Base-by-base conservation (phyloP, 30 jellyfish, hydroid and myxozoan species). In the Aurelia aurita region DNA sequence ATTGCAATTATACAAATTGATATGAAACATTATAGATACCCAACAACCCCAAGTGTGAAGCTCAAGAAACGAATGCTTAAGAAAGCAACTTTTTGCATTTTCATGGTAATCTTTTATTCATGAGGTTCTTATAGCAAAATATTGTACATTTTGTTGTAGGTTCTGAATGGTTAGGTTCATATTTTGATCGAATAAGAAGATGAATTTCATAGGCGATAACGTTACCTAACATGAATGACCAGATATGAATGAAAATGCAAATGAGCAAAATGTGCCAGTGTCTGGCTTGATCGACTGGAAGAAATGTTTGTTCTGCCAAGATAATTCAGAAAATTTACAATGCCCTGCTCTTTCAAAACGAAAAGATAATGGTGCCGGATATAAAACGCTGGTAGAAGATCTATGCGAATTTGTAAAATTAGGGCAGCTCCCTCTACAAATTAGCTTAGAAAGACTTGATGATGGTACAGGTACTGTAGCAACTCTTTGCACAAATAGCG, bases 271-370 rank as follows among this genome's bases (percentile, higher is more conserved):
- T 35, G 80, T 68, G 32, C 28, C 45, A 68, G 64, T 15, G 31
- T 34, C 60, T 68, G 1, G 58, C 60, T 68, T 68, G 60, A 35
- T 68, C 19, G 60, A 68, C 80, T 68, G 80, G 80, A 68, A 18
- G 66, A 55, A 55, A 55, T 55, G 66, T 3, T 55, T 55, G 66
- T 55, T 55, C 29, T 55, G 66, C 80, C 58, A 68, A 23, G 80
- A 35, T 68, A 68, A 27, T 68, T 68, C 80, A 10, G 61, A 5
- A 71, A 71, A 45, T 19, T 45, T 35, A 45, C 68, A 71, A 71
- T 71, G 69, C 28, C 83, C 83, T 71, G 83, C 83, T 71, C 67
- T 71, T 16, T 71, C 83, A 16, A 71, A 71, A 71, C 69, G 43
- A 22, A 39, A 67, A 71, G 83, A 71, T 71, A 71, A 19, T 39